phyloP scores from a whole-genome alignment of 1,140 invertebrate genomes.

The Musca vetustissima region DNA sequence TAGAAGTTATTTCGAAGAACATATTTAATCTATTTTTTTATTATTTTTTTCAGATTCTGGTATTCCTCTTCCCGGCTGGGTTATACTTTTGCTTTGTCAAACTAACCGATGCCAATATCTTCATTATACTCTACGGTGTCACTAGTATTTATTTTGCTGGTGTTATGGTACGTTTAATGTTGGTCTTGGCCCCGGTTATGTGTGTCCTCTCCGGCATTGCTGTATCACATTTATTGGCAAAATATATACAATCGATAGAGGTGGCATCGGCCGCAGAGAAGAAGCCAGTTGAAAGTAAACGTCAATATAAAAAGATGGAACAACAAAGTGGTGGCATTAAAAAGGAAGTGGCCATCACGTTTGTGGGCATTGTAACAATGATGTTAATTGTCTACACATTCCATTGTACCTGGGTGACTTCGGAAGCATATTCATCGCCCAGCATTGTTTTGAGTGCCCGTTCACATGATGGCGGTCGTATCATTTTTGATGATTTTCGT shows the following conservation, averaged over 20 bases:
- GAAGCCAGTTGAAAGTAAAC: conserved; percentile 51
- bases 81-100: conserved; percentile 95
- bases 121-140: conserved; percentile 95
- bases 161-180: conserved; percentile 98
- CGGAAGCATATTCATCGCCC: conserved; percentile 96
- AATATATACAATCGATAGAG: conserved; percentile 88
- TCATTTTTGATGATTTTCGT: conserved; percentile 96
- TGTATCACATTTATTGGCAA: conserved; percentile 83
- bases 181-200: conserved; percentile 97
- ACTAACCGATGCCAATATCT: conserved; percentile 94
- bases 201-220: conserved; percentile 95
- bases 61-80: conserved; percentile 94
- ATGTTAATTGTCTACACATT: conserved; percentile 91
- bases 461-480: conserved; percentile 88
- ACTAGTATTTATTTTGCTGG: conserved; percentile 98
- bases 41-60: conserved; percentile 68
- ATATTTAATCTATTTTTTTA: conserved; percentile 15
- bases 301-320: conserved; percentile 69
- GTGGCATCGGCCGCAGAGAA: conserved; percentile 36
- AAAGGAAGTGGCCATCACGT: conserved; percentile 84
- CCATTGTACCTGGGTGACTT: conserved; percentile 99
- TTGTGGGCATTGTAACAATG: conserved; percentile 81
- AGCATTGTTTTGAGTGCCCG: conserved; percentile 96
- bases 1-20: not conserved
- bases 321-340: conserved; percentile 83